Evolutionary conservation across 2,113 vertebrate genomes (phyloP), one percentile per base, ranked within the genome.

Genomic region (Centropus unirufus): DNA sequence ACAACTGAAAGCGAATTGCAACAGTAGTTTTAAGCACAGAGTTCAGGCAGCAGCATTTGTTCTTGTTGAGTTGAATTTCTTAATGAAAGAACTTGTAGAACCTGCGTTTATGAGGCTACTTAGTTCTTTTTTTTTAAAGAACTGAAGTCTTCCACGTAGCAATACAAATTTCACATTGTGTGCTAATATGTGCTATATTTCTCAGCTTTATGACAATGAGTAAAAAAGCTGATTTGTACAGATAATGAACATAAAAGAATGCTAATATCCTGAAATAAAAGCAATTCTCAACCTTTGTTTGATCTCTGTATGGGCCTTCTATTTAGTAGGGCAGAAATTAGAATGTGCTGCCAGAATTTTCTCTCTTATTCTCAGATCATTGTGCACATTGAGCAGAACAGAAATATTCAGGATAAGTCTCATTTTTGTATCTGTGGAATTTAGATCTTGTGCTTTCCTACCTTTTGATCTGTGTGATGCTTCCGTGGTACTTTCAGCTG

Each of bases 1-100:
- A 39, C 20, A 88, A 26, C 24, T 34, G 29, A 44, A 83, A 24
- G 18, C 44, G 34, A 83, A 40, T 26, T 39, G 13, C 19, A 80
- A 4, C 34, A 73, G 19, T 59, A 22, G 27, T 32, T 80, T 26
- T 47, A 74, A 51, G 7, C 4, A 1, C 8, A n/a, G 34, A 66
- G 46, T 84, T 89, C 64, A 59, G 29, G 32, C 32, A 36, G 24
- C 76, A 39, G 11, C 64, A 14, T 81, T 91, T 81, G 24, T 67
- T 92, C 13, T 14, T 82, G 44, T 80, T 42, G 47, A 46, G 13
- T 47, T 87, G 62, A 15, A 72, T 84, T 92, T 91, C 57, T 93
- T 15, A 57, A 1, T 11, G 4, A 29, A 83, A 47, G 69, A 76
- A 1, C 20, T 76, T 30, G 24, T 67, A 29, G 21, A 30, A 59